These are phyloP conservation scores for Uropsilus gracilis DNA, from an alignment of 2,113 vertebrate genomes.

Conservation along the genomic window DNA sequence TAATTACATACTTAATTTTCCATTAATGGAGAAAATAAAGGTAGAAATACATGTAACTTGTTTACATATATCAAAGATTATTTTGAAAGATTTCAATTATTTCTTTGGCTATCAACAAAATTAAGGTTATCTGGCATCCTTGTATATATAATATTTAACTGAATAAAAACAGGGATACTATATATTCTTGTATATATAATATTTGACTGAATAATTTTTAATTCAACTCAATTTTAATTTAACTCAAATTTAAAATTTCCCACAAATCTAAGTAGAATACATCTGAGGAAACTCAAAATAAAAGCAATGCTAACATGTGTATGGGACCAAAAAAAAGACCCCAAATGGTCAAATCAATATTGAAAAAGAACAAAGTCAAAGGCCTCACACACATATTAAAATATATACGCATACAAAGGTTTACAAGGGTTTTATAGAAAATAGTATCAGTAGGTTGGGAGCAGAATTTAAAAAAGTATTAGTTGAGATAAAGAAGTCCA, in stretches of 20 bases:
- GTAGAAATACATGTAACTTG: background rate
- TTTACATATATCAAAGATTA: background rate
- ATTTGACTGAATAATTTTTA: background rate
- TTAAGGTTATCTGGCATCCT: background rate
- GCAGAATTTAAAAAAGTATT: background rate
- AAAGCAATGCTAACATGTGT: background rate
- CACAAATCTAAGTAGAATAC: background rate
- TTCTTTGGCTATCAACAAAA: background rate
- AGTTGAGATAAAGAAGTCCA: background rate
- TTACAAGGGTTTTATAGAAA: background rate
- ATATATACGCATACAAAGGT: background rate
- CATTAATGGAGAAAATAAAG: background rate
- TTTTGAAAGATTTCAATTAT: background rate
- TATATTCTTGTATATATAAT: background rate
- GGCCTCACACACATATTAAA: background rate
- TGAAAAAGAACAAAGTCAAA: background rate
- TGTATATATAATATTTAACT: background rate
- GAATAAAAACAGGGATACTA: background rate
- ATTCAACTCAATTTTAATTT: too few species aligned
- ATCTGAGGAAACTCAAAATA: slow-evolving; percentile 35
- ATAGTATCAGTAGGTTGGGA: background rate
- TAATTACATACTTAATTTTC: background rate
- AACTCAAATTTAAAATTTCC: background rate
- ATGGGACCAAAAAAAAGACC: background rate
- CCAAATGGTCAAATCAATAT: background rate